A percentile compares a stretch with the other conserved stretches of the same genome.
These are phyloP conservation scores for Tylochromis polylepis DNA, from an alignment of 2,113 vertebrate genomes.

Conservation along the genomic window DNA sequence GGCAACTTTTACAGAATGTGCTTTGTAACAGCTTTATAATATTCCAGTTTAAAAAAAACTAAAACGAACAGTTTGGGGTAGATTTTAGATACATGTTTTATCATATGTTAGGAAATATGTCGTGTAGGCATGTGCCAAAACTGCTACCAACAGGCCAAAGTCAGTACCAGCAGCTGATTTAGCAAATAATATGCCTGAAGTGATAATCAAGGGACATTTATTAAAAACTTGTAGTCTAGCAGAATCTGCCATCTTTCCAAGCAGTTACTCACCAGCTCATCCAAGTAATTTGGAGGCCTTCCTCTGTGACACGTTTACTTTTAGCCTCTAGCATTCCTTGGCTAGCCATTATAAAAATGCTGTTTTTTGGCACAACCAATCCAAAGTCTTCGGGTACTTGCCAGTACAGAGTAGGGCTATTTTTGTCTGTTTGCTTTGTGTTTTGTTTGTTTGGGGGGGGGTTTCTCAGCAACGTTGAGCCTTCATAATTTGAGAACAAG, in stretches of 20 bases:
- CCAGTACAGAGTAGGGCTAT: too few species aligned
- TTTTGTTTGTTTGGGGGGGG: rapidly evolving
- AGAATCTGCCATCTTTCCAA: not conserved
- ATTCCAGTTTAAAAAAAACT: not conserved
- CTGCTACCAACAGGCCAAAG: not conserved
- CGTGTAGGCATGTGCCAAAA: not conserved
- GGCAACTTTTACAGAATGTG: not conserved
- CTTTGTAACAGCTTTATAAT: not conserved
- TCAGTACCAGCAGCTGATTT: not conserved
- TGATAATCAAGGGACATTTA: not conserved
- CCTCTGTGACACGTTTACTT: too few species aligned
- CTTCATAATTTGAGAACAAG: not conserved
- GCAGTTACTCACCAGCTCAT: not conserved
- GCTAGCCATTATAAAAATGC: too few species aligned
- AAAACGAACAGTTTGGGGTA: not conserved
- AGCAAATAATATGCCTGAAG: not conserved
- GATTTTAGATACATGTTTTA: not conserved
- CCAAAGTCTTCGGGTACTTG: too few species aligned
- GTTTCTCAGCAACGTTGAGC: not conserved
- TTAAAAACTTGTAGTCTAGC: not conserved
- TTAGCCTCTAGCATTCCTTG: too few species aligned
- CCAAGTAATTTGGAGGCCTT: not conserved
- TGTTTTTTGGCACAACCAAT: too few species aligned
- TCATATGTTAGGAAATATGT: not conserved
- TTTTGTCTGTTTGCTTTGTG: too few species aligned